Evolutionary conservation across 2,888 invertebrate species (phyloP).

Genomic region (Hipparchia semele): DNA sequence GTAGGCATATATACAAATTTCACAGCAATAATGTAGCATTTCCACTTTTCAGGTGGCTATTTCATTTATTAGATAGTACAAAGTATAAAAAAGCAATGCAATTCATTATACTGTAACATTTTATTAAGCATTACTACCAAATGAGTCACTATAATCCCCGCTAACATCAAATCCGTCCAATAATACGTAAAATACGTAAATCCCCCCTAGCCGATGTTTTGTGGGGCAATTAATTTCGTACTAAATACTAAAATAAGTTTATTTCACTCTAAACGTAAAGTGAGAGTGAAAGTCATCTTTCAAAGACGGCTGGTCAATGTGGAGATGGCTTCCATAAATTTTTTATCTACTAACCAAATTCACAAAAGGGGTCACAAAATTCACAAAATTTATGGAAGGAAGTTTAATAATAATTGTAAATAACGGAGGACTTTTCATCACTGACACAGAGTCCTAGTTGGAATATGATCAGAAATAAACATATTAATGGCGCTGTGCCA

Average conservation of each 20-base stretch:
- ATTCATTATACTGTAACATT: conserved; percentile 36
- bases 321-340: conserved; percentile 42
- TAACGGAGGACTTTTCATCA: conserved; percentile 32
- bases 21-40: no score
- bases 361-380: not conserved
- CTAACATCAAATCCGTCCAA: conserved; percentile 56
- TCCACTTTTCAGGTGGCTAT: not conserved
- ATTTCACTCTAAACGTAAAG: conserved; percentile 59
- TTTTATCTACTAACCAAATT: not conserved
- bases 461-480: conserved; percentile 45
- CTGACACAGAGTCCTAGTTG: conserved; percentile 45
- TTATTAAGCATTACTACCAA: conserved; percentile 41
- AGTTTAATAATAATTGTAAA: conserved; percentile 18
- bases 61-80: not conserved
- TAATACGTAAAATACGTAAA: conserved; percentile 64
- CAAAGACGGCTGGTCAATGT: conserved; percentile 43
- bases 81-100: conserved; percentile 26
- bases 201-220: conserved; percentile 55
- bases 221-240: conserved; percentile 71
- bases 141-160: conserved; percentile 48
- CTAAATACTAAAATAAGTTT: conserved; percentile 76
- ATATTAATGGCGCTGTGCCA: conserved; percentile 47
- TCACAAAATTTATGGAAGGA: not conserved
- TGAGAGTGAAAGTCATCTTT: conserved; percentile 46
- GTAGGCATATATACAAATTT: no score